phyloP scores from a whole-genome alignment of 2,113 vertebrate species.

The Anthoscopus minutus region DNA sequence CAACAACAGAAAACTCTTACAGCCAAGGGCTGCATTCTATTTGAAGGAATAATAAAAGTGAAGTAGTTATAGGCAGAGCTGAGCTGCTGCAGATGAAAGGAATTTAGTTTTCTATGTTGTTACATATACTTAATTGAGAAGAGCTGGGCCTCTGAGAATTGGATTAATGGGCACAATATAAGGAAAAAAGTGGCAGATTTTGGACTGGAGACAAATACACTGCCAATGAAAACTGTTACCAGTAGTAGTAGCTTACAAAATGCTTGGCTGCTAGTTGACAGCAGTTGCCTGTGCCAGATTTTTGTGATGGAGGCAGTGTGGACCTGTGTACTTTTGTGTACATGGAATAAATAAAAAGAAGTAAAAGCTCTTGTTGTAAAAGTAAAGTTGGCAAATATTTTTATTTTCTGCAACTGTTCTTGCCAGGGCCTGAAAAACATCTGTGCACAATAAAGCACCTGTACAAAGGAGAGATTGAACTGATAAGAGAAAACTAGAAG shows the following conservation, averaged over 20 bases:
- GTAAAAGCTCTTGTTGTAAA: constrained; percentile 7
- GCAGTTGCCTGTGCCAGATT: constrained; percentile 21
- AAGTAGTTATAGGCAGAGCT: neutral
- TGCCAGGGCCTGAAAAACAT: constrained; percentile 21
- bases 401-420: constrained; percentile 41
- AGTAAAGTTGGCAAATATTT: constrained; percentile 58
- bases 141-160: neutral
- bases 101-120: neutral
- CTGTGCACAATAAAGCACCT: constrained; percentile 5
- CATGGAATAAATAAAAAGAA: constrained; percentile 19
- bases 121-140: neutral
- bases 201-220: constrained; percentile 2
- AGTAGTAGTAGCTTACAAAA: neutral
- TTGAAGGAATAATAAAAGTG: neutral
- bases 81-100: neutral
- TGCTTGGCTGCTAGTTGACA: constrained; percentile 19
- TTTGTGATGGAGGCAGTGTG: neutral
- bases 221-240: constrained; percentile 40
- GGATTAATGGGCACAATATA: neutral
- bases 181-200: neutral
- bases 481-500: neutral
- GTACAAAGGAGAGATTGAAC: constrained; percentile 3
- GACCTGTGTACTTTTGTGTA: neutral
- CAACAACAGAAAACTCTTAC: neutral
- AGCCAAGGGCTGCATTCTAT: neutral